Base-by-base conservation (phyloP, 2,113 vertebrate species). In the Dendrocopos noguchii region DNA sequence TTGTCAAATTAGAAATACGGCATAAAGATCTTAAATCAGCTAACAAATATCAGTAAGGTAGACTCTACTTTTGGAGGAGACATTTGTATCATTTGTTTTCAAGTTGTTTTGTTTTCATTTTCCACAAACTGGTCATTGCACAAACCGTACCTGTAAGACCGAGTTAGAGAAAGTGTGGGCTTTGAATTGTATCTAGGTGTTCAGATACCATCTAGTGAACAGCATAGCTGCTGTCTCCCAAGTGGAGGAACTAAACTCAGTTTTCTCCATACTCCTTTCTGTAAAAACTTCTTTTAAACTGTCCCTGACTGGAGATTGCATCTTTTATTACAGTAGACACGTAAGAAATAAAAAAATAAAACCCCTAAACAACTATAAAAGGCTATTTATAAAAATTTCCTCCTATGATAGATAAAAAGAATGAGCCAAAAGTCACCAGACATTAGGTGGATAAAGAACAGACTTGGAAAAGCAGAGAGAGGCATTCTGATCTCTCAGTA, bases 31-130 rank as follows among this genome's bases (percentile, higher is more conserved):
- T 67, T 52, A 86, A 53, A 56, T 56, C 9, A 59, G 9, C 57
- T n/a, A 42, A 59, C 2, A 31, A 71, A 80, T 44, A 39, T 19
- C 22, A 13, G 4, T 16, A 42, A 59, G 2, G 12, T 18, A 31
- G 14, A 66, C 7, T 55, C 3, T 57, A 65, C 12, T 20, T 84
- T 75, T 44, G 56, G 6, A 61, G 50, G 73, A 36, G 4, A 11
- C 9, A 4, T 61, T 27, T 76, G 11, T 0, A 4, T 19, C 19
- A 6, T 61, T 55, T 22, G 4, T 0, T 12, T 65, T 39, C 22
- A 52, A 52, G 50, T 52, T 28, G 14, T 28, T 55, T 55, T 25
- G 22, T 22, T 3, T 55, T 55, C 17, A 8, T 15, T 53, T 4
- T 2, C 2, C 2, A 8, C 7, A 25, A 46, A 7, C 2, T 50